phyloP scores from a whole-genome alignment of 2,888 invertebrate species.

The Pterostichus madidus region DNA sequence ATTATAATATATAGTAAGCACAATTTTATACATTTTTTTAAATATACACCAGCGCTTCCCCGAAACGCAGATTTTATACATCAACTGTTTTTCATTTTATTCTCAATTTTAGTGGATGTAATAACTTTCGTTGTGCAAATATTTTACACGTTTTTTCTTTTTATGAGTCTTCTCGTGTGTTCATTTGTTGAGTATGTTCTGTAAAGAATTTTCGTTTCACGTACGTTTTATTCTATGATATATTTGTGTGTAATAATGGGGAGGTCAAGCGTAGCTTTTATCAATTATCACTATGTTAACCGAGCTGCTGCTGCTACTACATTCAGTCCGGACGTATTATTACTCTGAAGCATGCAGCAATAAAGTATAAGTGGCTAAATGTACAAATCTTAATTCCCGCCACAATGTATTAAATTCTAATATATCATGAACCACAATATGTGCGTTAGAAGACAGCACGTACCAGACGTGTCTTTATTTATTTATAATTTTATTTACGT shows the following conservation, averaged over 20 bases:
- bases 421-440: slow-evolving; percentile 50
- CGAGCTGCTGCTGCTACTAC: slow-evolving; percentile 35
- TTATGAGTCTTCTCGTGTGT: slow-evolving; percentile 18
- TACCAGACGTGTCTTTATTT: slow-evolving; percentile 38
- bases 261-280: slow-evolving; percentile 31
- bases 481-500: slow-evolving; percentile 52
- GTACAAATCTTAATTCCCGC: slow-evolving; percentile 63
- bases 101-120: slow-evolving; percentile 8
- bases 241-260: slow-evolving; percentile 61
- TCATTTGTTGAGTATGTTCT: slow-evolving; percentile 15
- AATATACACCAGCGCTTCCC: slow-evolving; percentile 56
- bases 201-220: slow-evolving; percentile 22
- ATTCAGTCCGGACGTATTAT: slow-evolving; percentile 40
- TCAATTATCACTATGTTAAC: slow-evolving; percentile 42
- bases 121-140: slow-evolving; percentile 19
- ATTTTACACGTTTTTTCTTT: slow-evolving; percentile 35
- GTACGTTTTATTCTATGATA: slow-evolving; percentile 42
- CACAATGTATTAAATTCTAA: slow-evolving; percentile 54
- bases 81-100: slow-evolving; percentile 1
- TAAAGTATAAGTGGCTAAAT: slow-evolving; percentile 62
- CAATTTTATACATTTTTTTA: slow-evolving; percentile 63
- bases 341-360: slow-evolving; percentile 52
- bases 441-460: slow-evolving; percentile 14
- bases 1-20: slow-evolving; percentile 48
- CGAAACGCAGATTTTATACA: slow-evolving; percentile 19